Evolutionary conservation across 2,888 invertebrate species (phyloP), one percentile per base, ranked within the genome.

Genomic region (Tetragonula carbonaria): DNA sequence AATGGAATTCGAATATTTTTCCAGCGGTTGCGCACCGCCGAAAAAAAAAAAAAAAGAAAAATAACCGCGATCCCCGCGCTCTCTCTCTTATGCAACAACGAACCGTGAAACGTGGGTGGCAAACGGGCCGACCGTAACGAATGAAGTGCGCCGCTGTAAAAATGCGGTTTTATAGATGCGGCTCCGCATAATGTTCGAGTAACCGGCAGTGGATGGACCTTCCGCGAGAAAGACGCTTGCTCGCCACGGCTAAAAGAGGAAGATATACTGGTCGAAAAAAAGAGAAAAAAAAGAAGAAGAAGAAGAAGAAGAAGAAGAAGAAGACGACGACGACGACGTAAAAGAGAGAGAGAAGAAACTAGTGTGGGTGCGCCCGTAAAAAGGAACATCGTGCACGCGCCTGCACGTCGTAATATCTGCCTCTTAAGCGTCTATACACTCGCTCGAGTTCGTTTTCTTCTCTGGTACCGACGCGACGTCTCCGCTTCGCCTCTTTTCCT

Each of bases 81-180:
- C 45, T 8, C 8, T 38, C 75, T 74, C 80, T 87, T 89, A 88
- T 82, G 86, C 82, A 86, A 83, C 71, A 85, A 63, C 73, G 65
- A 55, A 63, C 86, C 87, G 88, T 91, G 90, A 91, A 91, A 90
- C 87, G 88, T 88, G 90, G 88, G 88, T 89, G 91, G 91, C 85
- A 87, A 87, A 85, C 82, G 88, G 86, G 87, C 80, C 80, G 87
- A 83, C 87, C 89, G 87, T 90, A 90, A 91, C 92, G 91, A 92
- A 92, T 92, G 90, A 92, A 92, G 91, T 91, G 91, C 89, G 87
- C 84, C 84, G 90, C 85, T 90, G 91, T 91, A 92, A 93, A 93
- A 92, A 92, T 91, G 91, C 84, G 90, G 87, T 93, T 91, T 92
- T 92, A 92, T 92, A 90, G 91, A 90, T 85, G 90, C 86, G 86